Evolutionary conservation across 2,888 invertebrate genomes (phyloP).

Genomic region (Hypena proboscidalis): DNA sequence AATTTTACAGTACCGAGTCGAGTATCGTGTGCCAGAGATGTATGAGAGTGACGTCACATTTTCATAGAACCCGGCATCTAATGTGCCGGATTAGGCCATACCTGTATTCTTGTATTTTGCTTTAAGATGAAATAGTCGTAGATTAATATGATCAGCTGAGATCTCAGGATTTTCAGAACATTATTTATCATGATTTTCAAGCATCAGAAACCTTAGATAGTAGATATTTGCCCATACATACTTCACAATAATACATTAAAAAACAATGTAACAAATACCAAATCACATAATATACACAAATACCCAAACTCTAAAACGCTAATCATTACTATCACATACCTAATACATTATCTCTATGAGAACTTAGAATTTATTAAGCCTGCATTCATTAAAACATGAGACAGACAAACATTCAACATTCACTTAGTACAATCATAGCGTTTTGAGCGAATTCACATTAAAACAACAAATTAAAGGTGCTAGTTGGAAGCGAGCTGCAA

Average conservation of each 20-base stretch:
- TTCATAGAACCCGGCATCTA: too few relatives aligned
- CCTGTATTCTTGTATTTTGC: too few relatives aligned
- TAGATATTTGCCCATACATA: constrained; percentile 19
- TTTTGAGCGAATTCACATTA: too few relatives aligned
- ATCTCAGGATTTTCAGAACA: too few relatives aligned
- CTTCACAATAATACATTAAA: constrained; percentile 24
- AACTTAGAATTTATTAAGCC: constrained; percentile 44
- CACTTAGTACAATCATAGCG: constrained; percentile 9
- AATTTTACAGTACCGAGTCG: too few relatives aligned
- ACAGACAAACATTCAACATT: constrained; percentile 18
- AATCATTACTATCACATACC: constrained; percentile 60
- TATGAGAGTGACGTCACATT: too few relatives aligned
- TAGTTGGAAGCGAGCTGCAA: too few relatives aligned
- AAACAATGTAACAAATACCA: constrained; percentile 39
- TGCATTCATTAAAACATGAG: constrained; percentile 37
- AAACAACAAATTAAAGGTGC: not conserved
- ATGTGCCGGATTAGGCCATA: too few relatives aligned
- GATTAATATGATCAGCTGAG: too few relatives aligned
- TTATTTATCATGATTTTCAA: too few relatives aligned
- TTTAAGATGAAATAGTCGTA: not conserved
- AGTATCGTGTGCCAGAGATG: too few relatives aligned
- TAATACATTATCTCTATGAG: constrained; percentile 54
- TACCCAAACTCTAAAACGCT: constrained; percentile 44
- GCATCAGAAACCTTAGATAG: not conserved
- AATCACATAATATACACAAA: constrained; percentile 49